These are phyloP conservation scores for Gastracanthus pulcherrimus DNA, from an alignment of 2,888 invertebrate species.

Conservation along the genomic window DNA sequence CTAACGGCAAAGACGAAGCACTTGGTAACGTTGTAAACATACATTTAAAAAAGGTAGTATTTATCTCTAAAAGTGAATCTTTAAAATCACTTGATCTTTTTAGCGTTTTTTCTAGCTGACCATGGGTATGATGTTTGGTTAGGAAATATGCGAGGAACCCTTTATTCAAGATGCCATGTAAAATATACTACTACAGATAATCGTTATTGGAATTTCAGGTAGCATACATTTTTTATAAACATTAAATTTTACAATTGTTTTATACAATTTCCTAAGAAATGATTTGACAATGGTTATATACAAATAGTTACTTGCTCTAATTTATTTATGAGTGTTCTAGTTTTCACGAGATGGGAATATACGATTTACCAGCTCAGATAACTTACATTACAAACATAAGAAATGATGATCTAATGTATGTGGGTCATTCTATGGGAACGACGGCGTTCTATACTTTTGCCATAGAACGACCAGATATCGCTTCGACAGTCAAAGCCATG, in stretches of 20 bases:
- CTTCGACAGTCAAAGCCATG: slow-evolving; percentile 83
- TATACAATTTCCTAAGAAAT: too few species aligned
- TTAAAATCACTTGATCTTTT: too few species aligned
- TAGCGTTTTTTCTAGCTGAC: not conserved
- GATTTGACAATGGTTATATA: too few species aligned
- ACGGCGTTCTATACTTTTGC: slow-evolving; percentile 86
- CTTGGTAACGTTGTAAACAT: slow-evolving; percentile 57
- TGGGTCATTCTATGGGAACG: slow-evolving; percentile 80
- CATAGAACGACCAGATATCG: slow-evolving; percentile 83
- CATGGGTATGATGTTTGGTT: not conserved
- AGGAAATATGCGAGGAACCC: not conserved
- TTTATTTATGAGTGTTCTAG: slow-evolving; percentile 78
- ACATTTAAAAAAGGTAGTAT: too few species aligned
- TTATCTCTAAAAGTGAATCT: too few species aligned
- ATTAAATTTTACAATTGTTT: too few species aligned
- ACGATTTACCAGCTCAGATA: slow-evolving; percentile 88
- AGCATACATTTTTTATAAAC: too few species aligned
- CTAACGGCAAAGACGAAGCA: slow-evolving; percentile 59
- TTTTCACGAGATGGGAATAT: slow-evolving; percentile 92
- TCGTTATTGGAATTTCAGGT: not conserved
- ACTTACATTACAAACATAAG: slow-evolving; percentile 77
- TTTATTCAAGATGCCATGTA: not conserved
- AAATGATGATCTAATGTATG: slow-evolving; percentile 67
- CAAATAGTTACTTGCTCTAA: not conserved
- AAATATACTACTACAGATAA: not conserved